Evolutionary conservation across 1,140 invertebrate genomes (phyloP), one percentile per base, ranked within the genome.

Genomic region (Drosophila mauritiana): DNA sequence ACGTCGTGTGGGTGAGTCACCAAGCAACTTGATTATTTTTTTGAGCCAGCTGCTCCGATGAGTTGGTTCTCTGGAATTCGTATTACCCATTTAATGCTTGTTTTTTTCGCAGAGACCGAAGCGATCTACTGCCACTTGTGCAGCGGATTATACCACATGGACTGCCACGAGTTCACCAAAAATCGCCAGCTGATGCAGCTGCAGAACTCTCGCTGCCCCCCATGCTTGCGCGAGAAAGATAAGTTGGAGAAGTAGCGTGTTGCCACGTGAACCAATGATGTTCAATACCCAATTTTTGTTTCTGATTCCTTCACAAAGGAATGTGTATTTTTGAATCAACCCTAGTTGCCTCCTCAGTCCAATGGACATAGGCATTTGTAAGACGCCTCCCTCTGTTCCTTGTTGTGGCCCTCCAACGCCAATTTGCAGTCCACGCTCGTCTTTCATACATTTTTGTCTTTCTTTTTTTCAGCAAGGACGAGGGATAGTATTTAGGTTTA

Each of bases 151-250:
- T 80, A 49, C 40, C 81, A 84, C 42, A 13, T 68, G 11, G 72
- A 80, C 2, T 84, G 80, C 43, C 61, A 80, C 6, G 77, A 76
- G 34, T 37, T 46, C 10, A 54, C 43, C 17, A 82, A 82, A 22
- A 61, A 46, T 22, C 58, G 27, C 2, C 15, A 53, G 10, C 15
- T 46, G 13, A n/a, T 53, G 15, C 65, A 56, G 11, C 6, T 25
- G 7, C 64, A 82, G 31, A 56, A 46, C 12, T 64, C 15, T 1
- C 80, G 75, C 2, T 84, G 80, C 36, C 72, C 77, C 7, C 37
- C 42, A 13, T 84, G 80, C 17, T 11, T 63, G 45, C 52, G 65
- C 4, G 64, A 54, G 6, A 46, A 69, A 7, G 31, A 31, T 31
- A 31, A 31, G 8, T 1, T 12, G 12, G 46, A 51, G 0, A 65